phyloP scores from a whole-genome alignment of 2,113 vertebrate species.

The Zapornia atra region DNA sequence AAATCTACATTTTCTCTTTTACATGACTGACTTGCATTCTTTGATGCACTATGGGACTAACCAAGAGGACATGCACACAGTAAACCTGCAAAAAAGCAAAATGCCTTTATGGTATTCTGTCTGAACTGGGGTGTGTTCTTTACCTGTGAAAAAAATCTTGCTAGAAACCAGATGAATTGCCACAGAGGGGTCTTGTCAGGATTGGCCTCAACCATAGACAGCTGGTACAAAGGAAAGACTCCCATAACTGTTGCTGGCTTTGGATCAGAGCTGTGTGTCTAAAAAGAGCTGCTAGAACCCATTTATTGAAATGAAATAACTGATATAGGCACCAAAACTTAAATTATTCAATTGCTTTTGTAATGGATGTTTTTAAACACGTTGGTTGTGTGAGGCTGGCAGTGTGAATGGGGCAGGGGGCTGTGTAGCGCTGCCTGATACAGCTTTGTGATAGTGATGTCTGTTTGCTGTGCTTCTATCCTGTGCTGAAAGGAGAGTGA shows the following conservation, averaged over 20 bases:
- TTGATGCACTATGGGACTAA: background rate
- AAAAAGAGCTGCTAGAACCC: background rate
- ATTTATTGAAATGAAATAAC: background rate
- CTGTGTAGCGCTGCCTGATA: background rate
- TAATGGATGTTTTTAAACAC: background rate
- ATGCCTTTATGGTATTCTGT: background rate
- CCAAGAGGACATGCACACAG: background rate
- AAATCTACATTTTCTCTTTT: background rate
- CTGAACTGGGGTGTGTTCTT: background rate
- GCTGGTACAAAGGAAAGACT: background rate
- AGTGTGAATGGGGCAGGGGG: background rate
- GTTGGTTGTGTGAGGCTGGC: background rate
- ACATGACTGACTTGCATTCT: background rate
- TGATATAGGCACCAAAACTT: background rate
- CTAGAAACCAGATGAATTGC: background rate
- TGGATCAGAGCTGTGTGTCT: background rate
- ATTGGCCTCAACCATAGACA: background rate
- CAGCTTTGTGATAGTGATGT: background rate
- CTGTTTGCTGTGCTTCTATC: constrained; percentile 22
- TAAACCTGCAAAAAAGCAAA: background rate
- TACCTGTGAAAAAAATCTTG: background rate
- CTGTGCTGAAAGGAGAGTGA: background rate
- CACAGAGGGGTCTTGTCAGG: background rate
- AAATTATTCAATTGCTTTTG: background rate
- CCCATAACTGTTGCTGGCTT: background rate